Evolutionary conservation across 2,888 invertebrate genomes (phyloP), one percentile per base, ranked within the genome.

Genomic region (Aphelenchoides bicaudatus): DNA sequence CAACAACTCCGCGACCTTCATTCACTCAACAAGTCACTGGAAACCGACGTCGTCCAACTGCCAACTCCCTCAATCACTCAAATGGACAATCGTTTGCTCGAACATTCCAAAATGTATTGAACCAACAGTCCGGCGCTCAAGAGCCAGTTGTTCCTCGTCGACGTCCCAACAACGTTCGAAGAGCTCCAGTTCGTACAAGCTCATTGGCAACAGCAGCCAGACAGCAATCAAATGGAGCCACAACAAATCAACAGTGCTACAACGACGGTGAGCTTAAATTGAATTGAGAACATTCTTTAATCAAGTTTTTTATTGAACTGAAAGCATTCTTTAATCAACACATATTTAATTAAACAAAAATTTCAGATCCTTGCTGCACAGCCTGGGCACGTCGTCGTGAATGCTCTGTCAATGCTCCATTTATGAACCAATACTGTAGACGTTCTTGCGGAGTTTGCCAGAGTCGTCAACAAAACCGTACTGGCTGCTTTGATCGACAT

Each of bases 321-420:
- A n/a, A n/a, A n/a, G n/a, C n/a, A n/a, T n/a, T n/a, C n/a, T n/a
- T n/a, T n/a, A n/a, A n/a, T n/a, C n/a, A n/a, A n/a, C n/a, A n/a
- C n/a, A n/a, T n/a, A n/a, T n/a, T n/a, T n/a, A n/a, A n/a, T n/a
- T n/a, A n/a, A n/a, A n/a, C 69, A 63, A 75, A 75, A 62, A 74
- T 74, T 52, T 74, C n/a, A n/a, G n/a, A 76, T 62, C 76, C 76
- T 8, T 76, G 76, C 64, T 76, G 76, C 54, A 60, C 65, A 21
- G 68, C 72, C 5, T 76, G 76, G 76, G 64, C 73, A 1, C 46
- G 29, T 19, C 39, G 47, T 29, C 59, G 61, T 31, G 76, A 76
- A 52, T 76, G 76, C 54, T 50, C 61, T 23, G 61, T 63, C 10
- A 76, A 76, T 53, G 53, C 62, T 1, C 64, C 68, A 8, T 76